A percentile compares a stretch with the other conserved stretches of the same genome.
Evolutionary conservation across 1,140 invertebrate genomes (phyloP).

Genomic region (Atta colombica): DNA sequence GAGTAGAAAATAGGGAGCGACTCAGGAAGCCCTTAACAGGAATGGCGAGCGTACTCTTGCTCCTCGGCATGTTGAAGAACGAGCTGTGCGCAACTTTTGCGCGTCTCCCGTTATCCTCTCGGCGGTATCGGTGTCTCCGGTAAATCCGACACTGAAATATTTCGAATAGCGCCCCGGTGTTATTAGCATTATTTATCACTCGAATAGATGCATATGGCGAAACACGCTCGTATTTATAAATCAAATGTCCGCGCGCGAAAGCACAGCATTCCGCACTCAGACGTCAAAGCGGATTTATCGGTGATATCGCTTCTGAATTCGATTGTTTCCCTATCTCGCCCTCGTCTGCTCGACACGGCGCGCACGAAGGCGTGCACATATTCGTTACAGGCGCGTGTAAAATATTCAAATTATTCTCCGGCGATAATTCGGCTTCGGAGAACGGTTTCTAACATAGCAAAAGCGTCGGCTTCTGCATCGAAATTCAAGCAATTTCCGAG

Average conservation of each 20-base stretch:
- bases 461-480: conserved; percentile 3
- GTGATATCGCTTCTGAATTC: conserved; percentile 40
- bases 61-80: conserved; percentile 14
- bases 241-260: conserved; percentile 58
- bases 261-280: conserved; percentile 14
- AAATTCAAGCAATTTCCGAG: conserved; percentile 52
- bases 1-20: background rate
- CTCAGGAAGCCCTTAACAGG: background rate
- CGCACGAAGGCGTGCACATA: background rate
- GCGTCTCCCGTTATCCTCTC: conserved; percentile 22
- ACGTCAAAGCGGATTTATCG: conserved; percentile 55
- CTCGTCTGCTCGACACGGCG: background rate
- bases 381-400: conserved; percentile 42
- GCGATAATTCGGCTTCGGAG: background rate
- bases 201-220: conserved; percentile 31
- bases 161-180: conserved; percentile 31
- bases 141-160: conserved; percentile 62
- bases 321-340: conserved; percentile 47
- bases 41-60: too few species aligned
- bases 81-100: conserved; percentile 11
- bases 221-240: conserved; percentile 53
- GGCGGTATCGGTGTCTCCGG: conserved; percentile 18
- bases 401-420: conserved; percentile 59
- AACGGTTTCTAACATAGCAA: background rate
- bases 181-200: conserved; percentile 64